Percentiles rank a stretch among this genome's conserved stretches.
These are phyloP conservation scores for Neoscelio sp. DNA, from an alignment of 2,888 invertebrate genomes.

Conservation along the genomic window DNA sequence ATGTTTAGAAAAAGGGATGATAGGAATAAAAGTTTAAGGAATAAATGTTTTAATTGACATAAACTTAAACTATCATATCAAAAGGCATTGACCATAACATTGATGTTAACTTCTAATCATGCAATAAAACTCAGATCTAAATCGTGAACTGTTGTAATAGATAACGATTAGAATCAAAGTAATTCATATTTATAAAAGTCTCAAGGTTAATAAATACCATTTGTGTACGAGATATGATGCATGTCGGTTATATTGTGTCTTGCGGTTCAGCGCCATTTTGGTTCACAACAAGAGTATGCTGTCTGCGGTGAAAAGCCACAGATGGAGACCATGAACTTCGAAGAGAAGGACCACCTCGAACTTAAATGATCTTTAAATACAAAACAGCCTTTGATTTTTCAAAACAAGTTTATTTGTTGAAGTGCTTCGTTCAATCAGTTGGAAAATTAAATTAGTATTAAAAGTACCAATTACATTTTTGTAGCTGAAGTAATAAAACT, in stretches of 20 bases:
- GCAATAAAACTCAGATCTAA: constrained; percentile 39
- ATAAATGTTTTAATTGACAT: no score
- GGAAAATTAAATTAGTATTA: no score
- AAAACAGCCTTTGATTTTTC: constrained; percentile 7
- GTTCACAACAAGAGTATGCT: constrained; percentile 55
- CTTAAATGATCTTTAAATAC: constrained; percentile 16
- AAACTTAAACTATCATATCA: constrained; percentile 48
- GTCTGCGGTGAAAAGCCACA: constrained; percentile 67
- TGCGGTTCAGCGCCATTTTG: constrained; percentile 69
- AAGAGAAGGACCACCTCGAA: constrained; percentile 51
- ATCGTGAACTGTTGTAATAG: constrained; percentile 21
- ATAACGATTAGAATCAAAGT: constrained; percentile 21
- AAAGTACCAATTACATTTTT: no score
- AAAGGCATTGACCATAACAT: constrained; percentile 6
- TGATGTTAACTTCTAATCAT: constrained; percentile 34
- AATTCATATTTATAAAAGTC: constrained; percentile 57
- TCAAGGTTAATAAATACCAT: constrained; percentile 46
- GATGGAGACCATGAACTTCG: constrained; percentile 55
- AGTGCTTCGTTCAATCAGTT: no score
- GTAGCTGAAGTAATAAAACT: no score
- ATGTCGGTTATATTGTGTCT: constrained; percentile 55
- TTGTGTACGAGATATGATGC: constrained; percentile 48
- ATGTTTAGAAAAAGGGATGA: no score
- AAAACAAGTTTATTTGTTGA: no score
- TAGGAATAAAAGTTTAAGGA: no score